Conservation (phyloP, 2,888 invertebrate species). For the Hypercompe scribonia region DNA sequence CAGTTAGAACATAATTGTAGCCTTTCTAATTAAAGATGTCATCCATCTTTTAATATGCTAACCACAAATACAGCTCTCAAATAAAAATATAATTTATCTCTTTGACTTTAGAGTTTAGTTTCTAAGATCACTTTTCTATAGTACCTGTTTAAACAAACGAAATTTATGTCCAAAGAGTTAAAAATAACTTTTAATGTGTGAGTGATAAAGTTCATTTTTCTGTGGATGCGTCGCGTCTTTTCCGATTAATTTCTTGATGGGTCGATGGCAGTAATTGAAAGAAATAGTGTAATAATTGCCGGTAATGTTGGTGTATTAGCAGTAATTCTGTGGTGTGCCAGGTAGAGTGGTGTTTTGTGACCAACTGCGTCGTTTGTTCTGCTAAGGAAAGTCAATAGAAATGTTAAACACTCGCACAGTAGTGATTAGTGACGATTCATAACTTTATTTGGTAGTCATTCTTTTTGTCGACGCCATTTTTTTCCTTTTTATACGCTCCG, state of each 20-base stretch:
- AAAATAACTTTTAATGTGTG: constrained; percentile 1
- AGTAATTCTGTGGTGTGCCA: constrained; percentile 25
- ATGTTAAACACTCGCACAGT: constrained; percentile 17
- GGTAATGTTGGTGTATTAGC: constrained; percentile 31
- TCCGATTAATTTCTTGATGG: constrained; percentile 44
- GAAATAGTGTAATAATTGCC: constrained; percentile 40
- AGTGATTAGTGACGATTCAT: not conserved
- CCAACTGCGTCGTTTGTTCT: constrained; percentile 17
- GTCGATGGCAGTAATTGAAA: constrained; percentile 35
- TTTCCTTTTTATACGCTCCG: not conserved
- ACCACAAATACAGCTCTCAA: constrained; percentile 10
- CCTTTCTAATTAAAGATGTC: constrained; percentile 49
- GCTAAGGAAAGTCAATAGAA: constrained; percentile 20
- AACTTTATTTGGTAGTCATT: constrained; percentile 9
- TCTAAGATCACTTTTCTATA: not conserved
- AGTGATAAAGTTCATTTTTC: constrained; percentile 4
- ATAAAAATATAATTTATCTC: constrained; percentile 21
- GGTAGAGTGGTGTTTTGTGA: constrained; percentile 35
- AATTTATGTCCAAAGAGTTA: not conserved
- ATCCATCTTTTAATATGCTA: constrained; percentile 42
- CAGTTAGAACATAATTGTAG: constrained; percentile 51
- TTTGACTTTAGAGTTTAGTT: not conserved
- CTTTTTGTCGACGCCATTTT: not conserved
- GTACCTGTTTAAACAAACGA: not conserved
- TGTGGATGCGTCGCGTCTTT: not conserved